These are phyloP conservation scores for Tipula unca DNA, from an alignment of 2,888 invertebrate species.

Conservation along the genomic window DNA sequence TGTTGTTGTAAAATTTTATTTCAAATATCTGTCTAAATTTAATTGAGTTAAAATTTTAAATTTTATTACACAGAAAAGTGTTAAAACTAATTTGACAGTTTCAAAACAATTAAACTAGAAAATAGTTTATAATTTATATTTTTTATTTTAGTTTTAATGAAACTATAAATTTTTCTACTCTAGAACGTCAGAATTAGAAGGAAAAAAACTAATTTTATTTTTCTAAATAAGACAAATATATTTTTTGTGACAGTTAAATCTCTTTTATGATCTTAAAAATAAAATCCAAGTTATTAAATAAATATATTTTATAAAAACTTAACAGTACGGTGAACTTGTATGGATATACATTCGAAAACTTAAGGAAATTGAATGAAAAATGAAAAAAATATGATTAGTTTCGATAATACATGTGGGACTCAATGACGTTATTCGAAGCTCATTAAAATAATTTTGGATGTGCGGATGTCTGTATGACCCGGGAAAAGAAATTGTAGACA, in stretches of 20 bases:
- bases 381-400: too few relatives aligned
- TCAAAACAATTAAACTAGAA: not conserved
- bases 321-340: not conserved
- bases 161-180: not conserved
- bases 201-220: not conserved
- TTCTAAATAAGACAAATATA: not conserved
- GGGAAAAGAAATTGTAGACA: too few relatives aligned
- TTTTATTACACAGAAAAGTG: not conserved
- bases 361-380: too few relatives aligned
- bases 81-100: slow-evolving; percentile 4
- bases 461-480: too few relatives aligned
- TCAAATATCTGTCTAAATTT: not conserved
- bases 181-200: not conserved
- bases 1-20: not conserved
- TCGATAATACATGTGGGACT: too few relatives aligned
- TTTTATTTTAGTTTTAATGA: not conserved
- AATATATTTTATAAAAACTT: not conserved
- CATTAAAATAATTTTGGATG: too few relatives aligned
- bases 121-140: not conserved
- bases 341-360: too few relatives aligned
- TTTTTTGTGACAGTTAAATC: not conserved
- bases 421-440: too few relatives aligned
- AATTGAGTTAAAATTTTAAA: not conserved
- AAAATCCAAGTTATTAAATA: not conserved
- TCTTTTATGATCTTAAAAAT: not conserved